These are phyloP conservation scores for Agrilus cyanescens DNA, from an alignment of 2,888 invertebrate genomes.

Conservation along the genomic window DNA sequence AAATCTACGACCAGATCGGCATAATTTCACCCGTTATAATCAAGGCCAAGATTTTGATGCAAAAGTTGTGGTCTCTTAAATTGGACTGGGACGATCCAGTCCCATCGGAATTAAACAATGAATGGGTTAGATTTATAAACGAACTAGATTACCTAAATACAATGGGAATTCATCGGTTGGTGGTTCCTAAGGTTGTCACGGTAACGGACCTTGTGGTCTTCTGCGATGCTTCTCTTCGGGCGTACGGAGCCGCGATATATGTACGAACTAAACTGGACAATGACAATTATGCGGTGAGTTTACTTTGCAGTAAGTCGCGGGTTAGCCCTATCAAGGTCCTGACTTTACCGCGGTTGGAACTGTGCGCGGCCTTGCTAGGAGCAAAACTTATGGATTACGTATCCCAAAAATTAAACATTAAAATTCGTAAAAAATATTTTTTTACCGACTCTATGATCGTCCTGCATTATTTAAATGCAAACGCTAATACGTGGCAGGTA, in stretches of 20 bases:
- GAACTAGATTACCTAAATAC: slow-evolving; percentile 1
- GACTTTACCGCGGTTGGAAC: not conserved
- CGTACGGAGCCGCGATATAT: not conserved
- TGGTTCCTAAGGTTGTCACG: not conserved
- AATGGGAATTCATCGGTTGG: slow-evolving; percentile 3
- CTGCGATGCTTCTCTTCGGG: not conserved
- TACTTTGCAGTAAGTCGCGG: not conserved
- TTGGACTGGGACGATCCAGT: slow-evolving; percentile 5
- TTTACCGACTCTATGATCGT: not conserved
- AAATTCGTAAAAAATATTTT: not conserved
- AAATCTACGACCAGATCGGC: slow-evolving; percentile 14
- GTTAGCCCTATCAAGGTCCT: not conserved
- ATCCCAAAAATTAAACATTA: not conserved
- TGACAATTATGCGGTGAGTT: not conserved
- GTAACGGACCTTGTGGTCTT: not conserved
- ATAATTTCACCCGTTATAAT: slow-evolving; percentile 3
- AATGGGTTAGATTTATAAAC: not conserved
- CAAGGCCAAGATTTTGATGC: slow-evolving; percentile 4
- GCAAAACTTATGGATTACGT: not conserved
- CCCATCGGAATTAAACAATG: not conserved
- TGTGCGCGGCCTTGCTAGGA: not conserved
- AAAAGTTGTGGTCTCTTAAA: slow-evolving; percentile 5
- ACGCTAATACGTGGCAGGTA: not conserved
- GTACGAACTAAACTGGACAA: not conserved
- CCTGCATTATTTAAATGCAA: not conserved